Conservation (phyloP, 2,888 invertebrate species). For the Epistrophe grossulariae region DNA sequence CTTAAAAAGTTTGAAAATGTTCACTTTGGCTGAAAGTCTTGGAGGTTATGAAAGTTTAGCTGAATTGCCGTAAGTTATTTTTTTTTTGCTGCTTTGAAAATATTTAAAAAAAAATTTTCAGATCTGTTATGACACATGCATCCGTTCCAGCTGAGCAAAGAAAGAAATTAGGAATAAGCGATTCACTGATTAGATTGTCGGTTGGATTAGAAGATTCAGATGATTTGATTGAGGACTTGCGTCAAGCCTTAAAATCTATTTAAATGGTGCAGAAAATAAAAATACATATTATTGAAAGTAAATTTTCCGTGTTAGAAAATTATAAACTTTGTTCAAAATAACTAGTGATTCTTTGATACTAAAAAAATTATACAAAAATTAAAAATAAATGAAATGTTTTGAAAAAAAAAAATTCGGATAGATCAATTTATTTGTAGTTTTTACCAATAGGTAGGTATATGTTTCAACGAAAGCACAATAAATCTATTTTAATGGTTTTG, state of each 20-base stretch:
- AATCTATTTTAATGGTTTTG: too few species aligned
- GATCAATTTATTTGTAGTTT: too few species aligned
- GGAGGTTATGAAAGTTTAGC: constrained; percentile 98
- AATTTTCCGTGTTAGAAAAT: too few species aligned
- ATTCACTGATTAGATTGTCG: constrained; percentile 93
- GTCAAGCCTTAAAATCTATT: constrained; percentile 89
- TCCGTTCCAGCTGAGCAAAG: constrained; percentile 92
- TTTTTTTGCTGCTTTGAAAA: background rate
- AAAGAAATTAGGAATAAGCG: constrained; percentile 90
- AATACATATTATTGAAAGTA: too few species aligned
- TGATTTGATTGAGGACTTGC: constrained; percentile 93
- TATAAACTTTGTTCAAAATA: too few species aligned
- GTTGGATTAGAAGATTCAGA: constrained; percentile 94
- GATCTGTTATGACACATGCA: constrained; percentile 97
- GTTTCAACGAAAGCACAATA: too few species aligned
- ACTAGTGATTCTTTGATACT: too few species aligned
- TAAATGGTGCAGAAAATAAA: too few species aligned
- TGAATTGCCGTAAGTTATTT: constrained; percentile 92
- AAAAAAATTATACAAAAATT: too few species aligned
- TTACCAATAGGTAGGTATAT: too few species aligned
- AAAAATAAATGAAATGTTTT: too few species aligned
- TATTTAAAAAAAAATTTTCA: constrained; percentile 79
- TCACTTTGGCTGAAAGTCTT: constrained; percentile 95
- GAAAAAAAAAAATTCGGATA: too few species aligned
- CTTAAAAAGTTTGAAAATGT: constrained; percentile 90